Evolutionary conservation across 2,888 invertebrate species (phyloP), one percentile per base, ranked within the genome.

Genomic region (Synanthedon vespiformis): DNA sequence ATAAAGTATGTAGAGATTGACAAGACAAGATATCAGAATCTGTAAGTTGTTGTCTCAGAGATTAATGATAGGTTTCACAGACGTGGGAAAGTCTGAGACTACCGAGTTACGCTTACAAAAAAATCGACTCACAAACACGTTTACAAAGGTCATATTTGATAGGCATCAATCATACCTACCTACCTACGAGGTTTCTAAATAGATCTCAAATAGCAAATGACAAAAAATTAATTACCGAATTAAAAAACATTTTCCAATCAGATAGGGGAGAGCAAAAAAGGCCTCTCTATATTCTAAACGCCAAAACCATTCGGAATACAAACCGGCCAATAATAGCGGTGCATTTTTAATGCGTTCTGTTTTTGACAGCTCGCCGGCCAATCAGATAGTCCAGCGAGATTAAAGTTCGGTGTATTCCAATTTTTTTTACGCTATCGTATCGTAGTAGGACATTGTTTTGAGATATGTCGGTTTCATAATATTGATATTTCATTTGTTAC

Each of bases 331-430:
- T 80, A 72, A 68, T 69, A 68, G 70, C 68, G 70, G 67, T 77
- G 79, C 77, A 80, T 81, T 79, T 77, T 78, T 76, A 80, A 77
- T 70, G 68, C 68, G 71, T 70, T 74, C 80, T 86, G 86, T 68
- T 72, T 69, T 65, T 85, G 86, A 86, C 86, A 85, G 82, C 74
- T 65, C 69, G 66, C 72, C 69, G 68, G 69, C 85, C 81, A 85
- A 86, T 84, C 81, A 81, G 83, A 84, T 84, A 70, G 70, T 70
- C 68, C 67, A 64, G 63, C 68, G 70, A 80, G 82, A 82, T 83
- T 82, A 81, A 75, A 80, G 63, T 65, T 63, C 59, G 55, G 54
- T 59, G 61, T 34, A 34, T 34, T 34, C 34, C 34, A 34, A 34
- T 34, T 34, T 34, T 34, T 34, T 34, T 34, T 34, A 34, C 34